phyloP scores from a whole-genome alignment of 37 sponge, comb jelly and placozoan genomes.

The Theonella swinhoei region DNA sequence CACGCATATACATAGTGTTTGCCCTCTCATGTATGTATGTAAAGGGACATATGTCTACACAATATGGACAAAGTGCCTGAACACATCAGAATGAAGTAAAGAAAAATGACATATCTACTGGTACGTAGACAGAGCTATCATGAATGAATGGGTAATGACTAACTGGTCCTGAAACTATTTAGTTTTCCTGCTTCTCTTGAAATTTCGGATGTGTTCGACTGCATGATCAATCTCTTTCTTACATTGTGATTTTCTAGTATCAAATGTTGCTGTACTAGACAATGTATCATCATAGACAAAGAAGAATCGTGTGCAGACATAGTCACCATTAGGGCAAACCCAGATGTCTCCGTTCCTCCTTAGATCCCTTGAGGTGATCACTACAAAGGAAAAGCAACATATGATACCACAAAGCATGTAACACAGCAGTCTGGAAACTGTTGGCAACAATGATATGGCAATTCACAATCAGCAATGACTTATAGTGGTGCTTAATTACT shows the following conservation, averaged over 20 bases:
- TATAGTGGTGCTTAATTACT: neutral
- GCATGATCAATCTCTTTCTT: slow-evolving; percentile 54
- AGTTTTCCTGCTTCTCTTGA: neutral
- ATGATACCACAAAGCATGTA: neutral
- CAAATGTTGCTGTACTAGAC: neutral
- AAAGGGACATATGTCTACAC: too few species aligned
- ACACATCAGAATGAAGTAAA: too few species aligned
- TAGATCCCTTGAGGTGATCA: slow-evolving; percentile 56
- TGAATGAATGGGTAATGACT: too few species aligned
- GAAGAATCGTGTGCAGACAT: slow-evolving; percentile 88
- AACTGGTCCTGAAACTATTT: too few species aligned
- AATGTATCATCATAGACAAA: slow-evolving; percentile 61
- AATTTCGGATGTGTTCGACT: slow-evolving; percentile 16
- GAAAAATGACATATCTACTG: too few species aligned
- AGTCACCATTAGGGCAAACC: slow-evolving; percentile 73
- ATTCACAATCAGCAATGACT: neutral
- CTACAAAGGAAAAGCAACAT: slow-evolving; percentile 4
- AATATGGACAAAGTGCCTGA: too few species aligned
- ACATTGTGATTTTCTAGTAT: slow-evolving; percentile 22
- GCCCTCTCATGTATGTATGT: too few species aligned
- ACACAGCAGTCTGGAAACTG: neutral
- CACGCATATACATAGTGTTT: too few species aligned
- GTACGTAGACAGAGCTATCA: too few species aligned
- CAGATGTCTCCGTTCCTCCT: slow-evolving; percentile 64
- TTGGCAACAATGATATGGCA: too few species aligned